A percentile compares a stretch with the other conserved stretches of the same genome.
Evolutionary conservation across 2,797 vertebrate genomes (phyloP).

Genomic region (Cirrhinus mrigala): DNA sequence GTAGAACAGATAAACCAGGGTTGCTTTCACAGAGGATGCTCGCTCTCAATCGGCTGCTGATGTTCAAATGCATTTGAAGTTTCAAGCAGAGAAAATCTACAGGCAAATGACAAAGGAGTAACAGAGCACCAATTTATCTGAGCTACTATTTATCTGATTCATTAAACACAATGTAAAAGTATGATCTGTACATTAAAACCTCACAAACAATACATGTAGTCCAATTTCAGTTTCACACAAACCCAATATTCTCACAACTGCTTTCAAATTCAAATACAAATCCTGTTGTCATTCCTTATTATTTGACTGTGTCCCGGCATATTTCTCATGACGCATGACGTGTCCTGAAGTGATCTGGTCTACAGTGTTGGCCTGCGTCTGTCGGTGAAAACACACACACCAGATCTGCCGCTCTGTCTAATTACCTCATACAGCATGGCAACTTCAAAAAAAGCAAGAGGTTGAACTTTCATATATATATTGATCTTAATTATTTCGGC

Average conservation of each 20-base stretch:
- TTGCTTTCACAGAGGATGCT: slow-evolving; percentile 35
- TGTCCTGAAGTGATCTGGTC: background rate
- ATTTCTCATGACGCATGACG: slow-evolving; percentile 13
- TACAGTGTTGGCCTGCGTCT: background rate
- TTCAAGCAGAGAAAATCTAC: slow-evolving; percentile 11
- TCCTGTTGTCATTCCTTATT: background rate
- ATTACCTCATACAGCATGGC: slow-evolving; percentile 75
- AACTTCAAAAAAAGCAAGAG: slow-evolving; percentile 69
- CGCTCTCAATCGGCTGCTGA: slow-evolving; percentile 30
- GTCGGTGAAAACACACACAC: slow-evolving; percentile 55
- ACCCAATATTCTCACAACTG: background rate
- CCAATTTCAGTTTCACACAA: background rate
- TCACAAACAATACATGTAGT: background rate
- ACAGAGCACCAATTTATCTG: background rate
- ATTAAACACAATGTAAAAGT: background rate
- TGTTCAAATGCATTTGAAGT: slow-evolving; percentile 34
- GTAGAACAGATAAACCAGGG: slow-evolving; percentile 49
- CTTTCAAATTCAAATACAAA: background rate
- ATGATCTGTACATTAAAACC: background rate
- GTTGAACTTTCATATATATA: slow-evolving; percentile 81
- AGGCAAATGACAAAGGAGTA: background rate
- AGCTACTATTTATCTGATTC: background rate
- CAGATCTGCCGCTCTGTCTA: slow-evolving; percentile 69
- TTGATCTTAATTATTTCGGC: slow-evolving; percentile 84
- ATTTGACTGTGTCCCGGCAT: slow-evolving; percentile 20